Conservation (phyloP, 2,113 vertebrate species). For the Bettongia penicillata region DNA sequence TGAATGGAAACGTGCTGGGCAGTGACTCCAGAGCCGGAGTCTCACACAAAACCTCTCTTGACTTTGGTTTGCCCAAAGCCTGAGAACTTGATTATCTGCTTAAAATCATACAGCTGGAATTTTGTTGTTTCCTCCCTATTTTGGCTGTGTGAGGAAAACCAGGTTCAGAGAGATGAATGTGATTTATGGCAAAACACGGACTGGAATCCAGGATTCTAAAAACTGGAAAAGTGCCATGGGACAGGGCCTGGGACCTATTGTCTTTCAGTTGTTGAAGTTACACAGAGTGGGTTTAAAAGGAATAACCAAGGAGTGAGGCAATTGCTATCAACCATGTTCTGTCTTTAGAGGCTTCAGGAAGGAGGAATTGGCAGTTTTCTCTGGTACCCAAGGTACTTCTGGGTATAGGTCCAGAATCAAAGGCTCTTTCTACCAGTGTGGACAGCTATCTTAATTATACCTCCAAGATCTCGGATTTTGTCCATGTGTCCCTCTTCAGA, state of each 20-base stretch:
- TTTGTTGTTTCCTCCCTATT: not conserved
- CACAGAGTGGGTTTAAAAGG: not conserved
- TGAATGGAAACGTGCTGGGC: not conserved
- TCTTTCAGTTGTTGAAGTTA: constrained; percentile 6
- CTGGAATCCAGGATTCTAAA: not conserved
- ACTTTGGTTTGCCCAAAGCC: not conserved
- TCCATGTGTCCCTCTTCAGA: not conserved
- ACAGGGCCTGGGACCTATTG: not conserved
- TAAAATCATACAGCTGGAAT: not conserved
- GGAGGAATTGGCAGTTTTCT: not conserved
- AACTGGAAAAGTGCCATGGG: not conserved
- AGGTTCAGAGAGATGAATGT: not conserved
- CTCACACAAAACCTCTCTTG: not conserved
- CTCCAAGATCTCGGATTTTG: not conserved
- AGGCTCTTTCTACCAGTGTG: not conserved
- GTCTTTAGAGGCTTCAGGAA: not conserved
- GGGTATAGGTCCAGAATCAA: not conserved
- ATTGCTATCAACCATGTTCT: constrained; percentile 9
- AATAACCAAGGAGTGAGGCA: constrained; percentile 28
- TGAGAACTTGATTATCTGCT: not conserved
- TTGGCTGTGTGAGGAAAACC: not conserved
- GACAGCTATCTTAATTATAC: not conserved
- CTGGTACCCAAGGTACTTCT: not conserved
- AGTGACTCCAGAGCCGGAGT: not conserved
- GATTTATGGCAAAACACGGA: not conserved